phyloP scores from a whole-genome alignment of 2,113 vertebrate genomes.

The Cyphomyrus plagiostoma region DNA sequence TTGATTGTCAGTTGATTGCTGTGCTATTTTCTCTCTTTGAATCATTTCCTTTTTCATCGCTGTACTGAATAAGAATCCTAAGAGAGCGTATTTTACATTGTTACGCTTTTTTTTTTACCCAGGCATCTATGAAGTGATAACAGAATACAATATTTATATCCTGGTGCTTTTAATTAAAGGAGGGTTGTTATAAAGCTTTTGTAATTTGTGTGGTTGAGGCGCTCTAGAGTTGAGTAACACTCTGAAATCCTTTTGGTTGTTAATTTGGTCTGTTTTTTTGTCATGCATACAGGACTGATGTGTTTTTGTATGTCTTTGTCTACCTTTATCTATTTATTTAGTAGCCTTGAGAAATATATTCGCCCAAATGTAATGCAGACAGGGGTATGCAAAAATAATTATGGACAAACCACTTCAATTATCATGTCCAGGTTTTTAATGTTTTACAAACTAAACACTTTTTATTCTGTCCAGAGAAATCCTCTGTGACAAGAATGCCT shows the following conservation, averaged over 20 bases:
- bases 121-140: background rate
- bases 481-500: slow-evolving; percentile 36
- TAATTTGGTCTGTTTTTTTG: background rate
- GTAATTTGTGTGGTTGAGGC: slow-evolving; percentile 20
- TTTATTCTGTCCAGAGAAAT: slow-evolving; percentile 5
- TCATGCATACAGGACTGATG: background rate
- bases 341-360: slow-evolving; percentile 20
- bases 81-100: background rate
- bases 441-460: slow-evolving; percentile 16
- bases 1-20: slow-evolving; percentile 29
- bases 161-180: slow-evolving; percentile 9
- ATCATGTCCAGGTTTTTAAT: slow-evolving; percentile 26
- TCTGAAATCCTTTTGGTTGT: slow-evolving; percentile 19
- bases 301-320: background rate
- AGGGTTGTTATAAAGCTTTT: slow-evolving; percentile 18
- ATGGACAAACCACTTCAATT: slow-evolving; percentile 28
- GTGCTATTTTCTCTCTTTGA: slow-evolving; percentile 34
- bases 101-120: background rate
- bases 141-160: slow-evolving; percentile 11
- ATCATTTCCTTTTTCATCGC: slow-evolving; percentile 29
- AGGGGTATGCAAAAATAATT: slow-evolving; percentile 25
- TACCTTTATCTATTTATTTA: slow-evolving; percentile 19
- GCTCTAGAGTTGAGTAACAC: slow-evolving; percentile 1
- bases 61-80: background rate
- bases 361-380: slow-evolving; percentile 15